Evolutionary conservation across 2,888 invertebrate species (phyloP), one percentile per base, ranked within the genome.

Genomic region (Cataglyphis rosenhaueri): DNA sequence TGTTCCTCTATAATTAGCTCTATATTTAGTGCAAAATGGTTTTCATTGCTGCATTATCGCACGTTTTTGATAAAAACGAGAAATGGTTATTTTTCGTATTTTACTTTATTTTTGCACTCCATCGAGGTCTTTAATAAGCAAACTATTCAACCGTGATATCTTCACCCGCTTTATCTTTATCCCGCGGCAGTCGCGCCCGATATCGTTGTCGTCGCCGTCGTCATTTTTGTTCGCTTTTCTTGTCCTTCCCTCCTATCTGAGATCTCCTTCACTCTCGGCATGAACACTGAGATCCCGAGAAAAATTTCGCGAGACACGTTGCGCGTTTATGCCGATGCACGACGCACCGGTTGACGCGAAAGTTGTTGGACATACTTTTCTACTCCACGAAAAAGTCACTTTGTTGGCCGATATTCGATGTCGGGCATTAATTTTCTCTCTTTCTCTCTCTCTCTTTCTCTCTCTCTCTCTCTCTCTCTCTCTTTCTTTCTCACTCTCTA

Each of bases 341-440:
- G 35, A 57, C 32, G 70, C 78, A 59, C 25, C 65, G 59, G 71
- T 29, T 59, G 71, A 29, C 41, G 41, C 59, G n/a, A 61, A 79
- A 59, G 57, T 59, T 79, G 44, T 59, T 21, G 59, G 44, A 71
- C 78, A 79, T 44, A 79, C 35, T 71, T 79, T 79, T 79, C 78
- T 44, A 71, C 78, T 79, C 32, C 44, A 61, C 44, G 35, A 44
- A 71, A 70, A 79, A 79, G 21, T 79, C 57, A 74, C n/a, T 70
- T 71, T 62, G 25, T 73, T 76, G 55, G 57, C 76, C 62, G 59
- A 76, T 73, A 48, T 85, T 48, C 59, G 38, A 75, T 64, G 66
- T 78, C 62, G 48, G 52, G 68, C 68, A 73, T 82, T 78, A 55
- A 76, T 68, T 70, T 84, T 79, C 18, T 79, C 73, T 44, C 21